A percentile compares a stretch with the other conserved stretches of the same genome.
phyloP scores from a whole-genome alignment of 2,113 vertebrate genomes.

The Hymenochirus boettgeri region DNA sequence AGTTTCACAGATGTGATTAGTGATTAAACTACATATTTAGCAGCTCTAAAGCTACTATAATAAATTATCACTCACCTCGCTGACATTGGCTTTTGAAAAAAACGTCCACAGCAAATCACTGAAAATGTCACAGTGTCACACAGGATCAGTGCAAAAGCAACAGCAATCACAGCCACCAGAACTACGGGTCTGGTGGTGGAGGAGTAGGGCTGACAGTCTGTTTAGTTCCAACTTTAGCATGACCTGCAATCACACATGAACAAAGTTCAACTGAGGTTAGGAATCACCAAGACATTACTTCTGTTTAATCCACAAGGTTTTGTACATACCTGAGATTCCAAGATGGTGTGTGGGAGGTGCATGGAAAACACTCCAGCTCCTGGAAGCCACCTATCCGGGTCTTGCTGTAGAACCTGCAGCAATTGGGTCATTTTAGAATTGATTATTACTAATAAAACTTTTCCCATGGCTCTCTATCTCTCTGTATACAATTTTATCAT shows the following conservation, averaged over 20 bases:
- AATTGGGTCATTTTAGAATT: constrained; percentile 26
- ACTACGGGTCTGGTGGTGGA: constrained; percentile 51
- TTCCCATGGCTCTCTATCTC: too few species aligned
- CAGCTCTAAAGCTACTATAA: too few species aligned
- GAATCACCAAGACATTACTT: neutral
- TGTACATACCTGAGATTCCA: constrained; percentile 60
- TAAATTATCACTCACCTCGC: constrained; percentile 57
- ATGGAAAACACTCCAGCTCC: constrained; percentile 74
- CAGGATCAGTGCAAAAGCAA: constrained; percentile 58
- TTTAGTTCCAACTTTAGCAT: constrained; percentile 50
- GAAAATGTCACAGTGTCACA: constrained; percentile 61
- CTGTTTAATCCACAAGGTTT: too few species aligned
- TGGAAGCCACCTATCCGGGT: constrained; percentile 67
- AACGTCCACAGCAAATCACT: constrained; percentile 64
- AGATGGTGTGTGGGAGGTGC: constrained; percentile 60
- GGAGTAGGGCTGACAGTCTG: constrained; percentile 38
- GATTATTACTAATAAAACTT: too few species aligned
- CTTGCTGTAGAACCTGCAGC: constrained; percentile 71
- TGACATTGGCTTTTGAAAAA: constrained; percentile 64
- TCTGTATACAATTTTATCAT: too few species aligned
- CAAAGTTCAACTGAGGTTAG: neutral
- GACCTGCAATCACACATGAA: constrained; percentile 53
- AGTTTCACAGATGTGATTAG: too few species aligned
- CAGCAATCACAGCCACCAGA: constrained; percentile 59
- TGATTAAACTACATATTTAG: too few species aligned